These are phyloP conservation scores for Hypsopygia costalis DNA, from an alignment of 2,888 invertebrate genomes.

Conservation along the genomic window DNA sequence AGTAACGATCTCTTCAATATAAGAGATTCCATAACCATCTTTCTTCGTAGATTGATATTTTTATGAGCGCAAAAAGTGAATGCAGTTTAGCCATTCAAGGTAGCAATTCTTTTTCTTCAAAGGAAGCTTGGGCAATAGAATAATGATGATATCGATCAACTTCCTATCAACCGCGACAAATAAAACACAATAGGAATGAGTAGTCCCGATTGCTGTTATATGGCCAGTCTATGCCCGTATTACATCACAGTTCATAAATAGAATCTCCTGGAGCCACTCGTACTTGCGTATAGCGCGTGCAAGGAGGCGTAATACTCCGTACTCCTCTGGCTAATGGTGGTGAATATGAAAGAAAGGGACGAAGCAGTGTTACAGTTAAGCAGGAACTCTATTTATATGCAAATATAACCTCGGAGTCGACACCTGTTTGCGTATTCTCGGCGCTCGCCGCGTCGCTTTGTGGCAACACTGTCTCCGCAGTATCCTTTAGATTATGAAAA, in stretches of 20 bases:
- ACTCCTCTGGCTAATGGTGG: constrained; percentile 55
- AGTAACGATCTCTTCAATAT: too few relatives aligned
- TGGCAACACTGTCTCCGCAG: constrained; percentile 65
- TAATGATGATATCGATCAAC: constrained; percentile 21
- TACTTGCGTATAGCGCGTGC: constrained; percentile 59
- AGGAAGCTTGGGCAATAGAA: constrained; percentile 22
- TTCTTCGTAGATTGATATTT: constrained; percentile 1
- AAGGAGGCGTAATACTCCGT: constrained; percentile 61
- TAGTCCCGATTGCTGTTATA: constrained; percentile 40
- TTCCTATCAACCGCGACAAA: constrained; percentile 27
- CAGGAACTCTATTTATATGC: constrained; percentile 81
- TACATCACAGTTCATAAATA: constrained; percentile 75
- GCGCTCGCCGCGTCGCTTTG: constrained; percentile 63
- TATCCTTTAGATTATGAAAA: constrained; percentile 62
- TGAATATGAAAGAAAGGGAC: constrained; percentile 67
- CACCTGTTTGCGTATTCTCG: constrained; percentile 80
- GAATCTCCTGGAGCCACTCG: constrained; percentile 69
- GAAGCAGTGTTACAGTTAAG: constrained; percentile 75
- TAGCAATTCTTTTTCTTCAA: constrained; percentile 13
- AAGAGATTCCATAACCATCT: constrained; percentile 4
- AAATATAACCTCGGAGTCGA: constrained; percentile 78
- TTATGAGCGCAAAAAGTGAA: background rate
- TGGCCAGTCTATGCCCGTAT: constrained; percentile 51
- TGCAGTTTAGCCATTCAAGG: background rate
- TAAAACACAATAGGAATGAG: constrained; percentile 34